Conservation (phyloP, 2,797 vertebrate species). For the Danio albolineatus region DNA sequence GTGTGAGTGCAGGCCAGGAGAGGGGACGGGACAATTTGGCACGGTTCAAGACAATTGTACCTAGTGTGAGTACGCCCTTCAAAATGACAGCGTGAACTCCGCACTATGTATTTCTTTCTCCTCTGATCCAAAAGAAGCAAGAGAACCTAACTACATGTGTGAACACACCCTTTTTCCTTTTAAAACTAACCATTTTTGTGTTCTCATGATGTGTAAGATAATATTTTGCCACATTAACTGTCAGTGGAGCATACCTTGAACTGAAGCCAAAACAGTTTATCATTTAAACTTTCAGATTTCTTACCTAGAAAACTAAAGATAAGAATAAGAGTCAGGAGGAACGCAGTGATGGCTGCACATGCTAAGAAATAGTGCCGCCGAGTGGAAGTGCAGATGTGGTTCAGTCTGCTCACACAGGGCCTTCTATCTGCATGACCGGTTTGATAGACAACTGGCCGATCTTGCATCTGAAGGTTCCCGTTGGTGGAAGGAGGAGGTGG, state of each 20-base stretch:
- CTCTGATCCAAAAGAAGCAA: too few species aligned
- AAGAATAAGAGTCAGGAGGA: slow-evolving; percentile 81
- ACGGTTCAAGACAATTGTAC: too few species aligned
- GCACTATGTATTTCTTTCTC: too few species aligned
- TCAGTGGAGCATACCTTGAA: background rate
- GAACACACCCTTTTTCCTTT: too few species aligned
- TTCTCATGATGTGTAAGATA: background rate
- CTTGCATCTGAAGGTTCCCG: slow-evolving; percentile 68
- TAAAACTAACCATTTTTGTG: too few species aligned
- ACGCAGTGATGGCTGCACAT: slow-evolving; percentile 77
- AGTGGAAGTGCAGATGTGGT: slow-evolving; percentile 72
- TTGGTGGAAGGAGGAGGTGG: slow-evolving; percentile 72
- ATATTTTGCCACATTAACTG: background rate
- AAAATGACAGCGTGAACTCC: too few species aligned
- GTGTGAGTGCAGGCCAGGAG: too few species aligned
- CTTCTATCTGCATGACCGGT: slow-evolving; percentile 50
- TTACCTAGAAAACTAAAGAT: slow-evolving; percentile 81
- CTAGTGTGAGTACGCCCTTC: too few species aligned
- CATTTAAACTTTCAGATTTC: background rate
- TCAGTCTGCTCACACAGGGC: slow-evolving; percentile 69
- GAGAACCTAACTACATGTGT: too few species aligned
- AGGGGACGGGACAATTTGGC: too few species aligned
- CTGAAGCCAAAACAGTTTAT: background rate
- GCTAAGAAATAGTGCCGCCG: slow-evolving; percentile 75
- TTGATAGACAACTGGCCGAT: slow-evolving; percentile 61